Evolutionary conservation across 2,888 invertebrate genomes (phyloP).

Genomic region (Megaustenia siamemsis): DNA sequence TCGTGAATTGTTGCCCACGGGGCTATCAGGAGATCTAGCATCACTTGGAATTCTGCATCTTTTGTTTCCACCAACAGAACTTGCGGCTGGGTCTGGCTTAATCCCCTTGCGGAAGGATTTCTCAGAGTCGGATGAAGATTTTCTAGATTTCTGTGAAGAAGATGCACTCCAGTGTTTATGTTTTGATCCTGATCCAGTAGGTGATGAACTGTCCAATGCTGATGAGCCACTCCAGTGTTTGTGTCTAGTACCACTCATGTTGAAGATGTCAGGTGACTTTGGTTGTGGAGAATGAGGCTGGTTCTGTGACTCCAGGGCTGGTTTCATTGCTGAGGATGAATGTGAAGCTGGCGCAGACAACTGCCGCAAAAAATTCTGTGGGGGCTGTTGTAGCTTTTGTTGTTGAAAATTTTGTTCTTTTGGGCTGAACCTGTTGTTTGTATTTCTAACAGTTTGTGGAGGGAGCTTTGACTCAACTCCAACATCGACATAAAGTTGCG

Average conservation of each 20-base stretch:
- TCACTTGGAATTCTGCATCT: constrained; percentile 6
- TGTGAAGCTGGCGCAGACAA: constrained; percentile 30
- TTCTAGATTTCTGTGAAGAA: constrained; percentile 32
- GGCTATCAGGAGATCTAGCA: constrained; percentile 32
- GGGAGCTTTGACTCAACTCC: neutral
- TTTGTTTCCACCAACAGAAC: neutral
- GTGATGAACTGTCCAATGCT: constrained; percentile 17
- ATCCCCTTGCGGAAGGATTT: constrained; percentile 21
- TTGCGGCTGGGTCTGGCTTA: constrained; percentile 36
- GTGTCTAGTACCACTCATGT: neutral
- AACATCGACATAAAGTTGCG: constrained; percentile 7
- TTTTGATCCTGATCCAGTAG: neutral
- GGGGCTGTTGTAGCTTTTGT: constrained; percentile 8
- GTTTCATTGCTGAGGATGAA: neutral
- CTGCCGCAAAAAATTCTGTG: constrained; percentile 5
- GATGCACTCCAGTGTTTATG: constrained; percentile 48
- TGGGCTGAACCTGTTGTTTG: neutral
- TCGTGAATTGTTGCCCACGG: neutral
- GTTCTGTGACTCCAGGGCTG: neutral
- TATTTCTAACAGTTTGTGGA: neutral
- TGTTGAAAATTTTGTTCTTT: neutral
- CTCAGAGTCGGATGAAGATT: constrained; percentile 43
- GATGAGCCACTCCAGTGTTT: constrained; percentile 29
- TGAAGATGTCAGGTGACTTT: neutral
- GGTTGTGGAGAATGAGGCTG: neutral